phyloP scores from a whole-genome alignment of 2,888 invertebrate genomes.

The Tipula lateralis region DNA sequence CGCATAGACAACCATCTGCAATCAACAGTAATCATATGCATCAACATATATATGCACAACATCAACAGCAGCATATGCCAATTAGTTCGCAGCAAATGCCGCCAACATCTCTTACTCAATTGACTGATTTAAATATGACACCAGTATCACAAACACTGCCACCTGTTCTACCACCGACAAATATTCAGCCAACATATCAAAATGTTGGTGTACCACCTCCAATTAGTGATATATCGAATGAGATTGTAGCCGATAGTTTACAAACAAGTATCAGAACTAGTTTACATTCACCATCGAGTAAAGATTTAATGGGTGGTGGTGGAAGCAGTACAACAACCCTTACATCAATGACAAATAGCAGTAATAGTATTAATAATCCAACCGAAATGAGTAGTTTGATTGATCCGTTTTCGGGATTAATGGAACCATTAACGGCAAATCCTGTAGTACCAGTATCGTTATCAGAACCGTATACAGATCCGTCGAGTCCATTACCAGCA shows the following conservation, averaged over 20 bases:
- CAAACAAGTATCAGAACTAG: conserved; percentile 5
- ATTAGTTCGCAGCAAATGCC: conserved; percentile 35
- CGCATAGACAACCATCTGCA: conserved; percentile 31
- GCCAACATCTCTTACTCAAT: conserved; percentile 40
- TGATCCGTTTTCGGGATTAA: conserved; percentile 36
- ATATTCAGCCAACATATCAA: conserved; percentile 26
- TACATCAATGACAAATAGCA: conserved; percentile 30
- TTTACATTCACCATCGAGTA: conserved; percentile 13
- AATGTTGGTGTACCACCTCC: not conserved
- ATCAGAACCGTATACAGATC: not conserved
- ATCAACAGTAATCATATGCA: conserved; percentile 31
- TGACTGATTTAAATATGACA: conserved; percentile 47
- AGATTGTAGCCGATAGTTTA: not conserved
- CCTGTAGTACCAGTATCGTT: not conserved
- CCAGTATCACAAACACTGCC: conserved; percentile 39
- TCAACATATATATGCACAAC: conserved; percentile 40
- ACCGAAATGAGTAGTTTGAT: conserved; percentile 36
- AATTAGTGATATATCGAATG: not conserved
- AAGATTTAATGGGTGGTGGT: not conserved
- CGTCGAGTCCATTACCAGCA: not conserved
- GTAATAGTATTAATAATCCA: conserved; percentile 24
- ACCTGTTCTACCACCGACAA: conserved; percentile 39
- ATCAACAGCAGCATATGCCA: conserved; percentile 39
- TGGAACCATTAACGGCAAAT: conserved; percentile 34
- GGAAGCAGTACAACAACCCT: not conserved